phyloP scores from a whole-genome alignment of 1,140 invertebrate genomes.

The Aphaenogaster floridana region DNA sequence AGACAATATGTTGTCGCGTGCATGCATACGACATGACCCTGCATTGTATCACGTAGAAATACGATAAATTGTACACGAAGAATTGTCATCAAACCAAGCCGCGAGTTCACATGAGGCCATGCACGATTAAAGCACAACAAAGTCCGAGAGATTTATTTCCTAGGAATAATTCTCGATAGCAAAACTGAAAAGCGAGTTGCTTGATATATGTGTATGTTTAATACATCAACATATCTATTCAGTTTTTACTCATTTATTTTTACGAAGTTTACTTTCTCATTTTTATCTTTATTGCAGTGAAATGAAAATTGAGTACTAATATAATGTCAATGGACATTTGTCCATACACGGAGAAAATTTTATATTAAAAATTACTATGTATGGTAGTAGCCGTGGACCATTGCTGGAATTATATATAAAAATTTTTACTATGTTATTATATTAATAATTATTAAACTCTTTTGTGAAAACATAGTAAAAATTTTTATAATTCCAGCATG shows the following conservation, averaged over 20 bases:
- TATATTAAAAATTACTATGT: too few species aligned
- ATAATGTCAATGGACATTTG: background rate
- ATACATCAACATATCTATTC: background rate
- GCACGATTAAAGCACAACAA: background rate
- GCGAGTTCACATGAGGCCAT: background rate
- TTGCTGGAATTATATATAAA: too few species aligned
- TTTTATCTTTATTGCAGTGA: background rate
- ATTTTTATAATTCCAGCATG: too few species aligned
- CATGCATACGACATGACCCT: slow-evolving; percentile 1
- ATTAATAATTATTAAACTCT: too few species aligned
- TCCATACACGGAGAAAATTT: background rate
- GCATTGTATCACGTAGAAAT: slow-evolving; percentile 48
- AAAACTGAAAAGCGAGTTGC: background rate
- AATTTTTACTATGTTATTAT: too few species aligned
- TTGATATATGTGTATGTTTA: background rate
- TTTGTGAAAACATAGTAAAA: too few species aligned
- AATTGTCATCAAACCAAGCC: slow-evolving; percentile 14
- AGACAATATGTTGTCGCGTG: slow-evolving; percentile 6
- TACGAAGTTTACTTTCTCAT: background rate
- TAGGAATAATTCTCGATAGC: slow-evolving; percentile 1
- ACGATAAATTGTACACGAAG: slow-evolving; percentile 34
- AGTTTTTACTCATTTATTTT: background rate
- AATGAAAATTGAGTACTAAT: background rate
- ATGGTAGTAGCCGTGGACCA: too few species aligned
- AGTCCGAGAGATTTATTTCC: background rate